A percentile compares a stretch with the other conserved stretches of the same genome.
Conservation (phyloP, 2,113 vertebrate genomes). For the Rafetus swinhoei region DNA sequence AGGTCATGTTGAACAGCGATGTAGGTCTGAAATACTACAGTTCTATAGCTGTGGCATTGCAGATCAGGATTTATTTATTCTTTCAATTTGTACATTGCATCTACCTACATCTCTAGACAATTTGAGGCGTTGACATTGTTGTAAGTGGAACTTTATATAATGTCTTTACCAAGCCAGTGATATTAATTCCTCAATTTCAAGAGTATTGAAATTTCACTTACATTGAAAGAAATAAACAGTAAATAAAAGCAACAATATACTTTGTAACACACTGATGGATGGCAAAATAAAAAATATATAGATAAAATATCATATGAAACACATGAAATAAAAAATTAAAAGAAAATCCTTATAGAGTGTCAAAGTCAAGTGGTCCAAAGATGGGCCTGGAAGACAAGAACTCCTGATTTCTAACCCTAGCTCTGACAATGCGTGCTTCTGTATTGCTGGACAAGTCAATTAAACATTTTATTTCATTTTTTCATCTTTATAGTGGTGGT, state of each 20-base stretch:
- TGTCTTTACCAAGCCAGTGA: not conserved
- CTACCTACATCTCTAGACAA: not conserved
- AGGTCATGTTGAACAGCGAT: not conserved
- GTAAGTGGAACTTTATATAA: not conserved
- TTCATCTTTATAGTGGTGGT: not conserved
- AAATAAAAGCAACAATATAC: not conserved
- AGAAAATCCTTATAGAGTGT: not conserved
- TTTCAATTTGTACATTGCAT: not conserved
- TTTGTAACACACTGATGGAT: not conserved
- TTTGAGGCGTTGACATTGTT: not conserved
- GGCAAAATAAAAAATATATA: not conserved
- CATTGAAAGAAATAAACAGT: not conserved
- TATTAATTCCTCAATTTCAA: not conserved
- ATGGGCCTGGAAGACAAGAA: not conserved
- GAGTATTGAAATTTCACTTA: not conserved
- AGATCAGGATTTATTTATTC: not conserved
- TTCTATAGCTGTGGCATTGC: not conserved
- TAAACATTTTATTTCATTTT: not conserved
- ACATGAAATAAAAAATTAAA: constrained; percentile 1
- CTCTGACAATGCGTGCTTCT: not conserved
- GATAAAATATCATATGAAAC: not conserved
- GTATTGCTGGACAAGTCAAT: not conserved
- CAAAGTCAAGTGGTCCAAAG: not conserved
- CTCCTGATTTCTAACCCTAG: not conserved
- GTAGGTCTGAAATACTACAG: not conserved